Percentiles rank a stretch among this genome's conserved stretches.
phyloP scores from a whole-genome alignment of 2,797 vertebrate species.

The Darevskia mixta region DNA sequence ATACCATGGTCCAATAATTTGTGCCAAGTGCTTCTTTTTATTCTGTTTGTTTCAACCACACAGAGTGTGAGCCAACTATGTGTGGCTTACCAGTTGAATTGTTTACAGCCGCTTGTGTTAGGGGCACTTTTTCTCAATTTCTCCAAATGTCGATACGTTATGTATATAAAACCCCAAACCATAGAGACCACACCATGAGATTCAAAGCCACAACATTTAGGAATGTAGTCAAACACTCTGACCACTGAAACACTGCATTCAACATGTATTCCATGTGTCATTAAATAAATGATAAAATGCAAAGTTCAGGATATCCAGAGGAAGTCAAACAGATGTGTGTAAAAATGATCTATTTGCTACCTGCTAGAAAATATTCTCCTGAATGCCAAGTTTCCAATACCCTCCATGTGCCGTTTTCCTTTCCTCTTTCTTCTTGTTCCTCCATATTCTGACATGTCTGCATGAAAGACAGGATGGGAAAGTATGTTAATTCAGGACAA shows the following conservation, averaged over 20 bases:
- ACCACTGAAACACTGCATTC: background rate
- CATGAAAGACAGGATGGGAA: background rate
- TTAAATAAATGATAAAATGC: background rate
- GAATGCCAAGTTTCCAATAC: background rate
- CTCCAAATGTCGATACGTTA: background rate
- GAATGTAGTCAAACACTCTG: background rate
- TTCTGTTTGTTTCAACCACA: background rate
- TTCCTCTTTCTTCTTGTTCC: background rate
- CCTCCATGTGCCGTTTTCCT: background rate
- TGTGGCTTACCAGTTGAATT: background rate
- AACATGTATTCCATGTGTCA: background rate
- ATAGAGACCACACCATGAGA: background rate
- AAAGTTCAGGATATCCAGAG: background rate
- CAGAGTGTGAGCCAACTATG: background rate
- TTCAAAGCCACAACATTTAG: background rate
- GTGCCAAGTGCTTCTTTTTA: slow-evolving; percentile 10
- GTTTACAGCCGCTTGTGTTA: slow-evolving; percentile 4
- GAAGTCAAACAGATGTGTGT: background rate
- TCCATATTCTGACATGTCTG: background rate
- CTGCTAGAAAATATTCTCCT: background rate
- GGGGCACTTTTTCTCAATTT: background rate
- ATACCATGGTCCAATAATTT: background rate
- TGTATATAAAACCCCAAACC: background rate
- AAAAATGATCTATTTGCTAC: background rate
- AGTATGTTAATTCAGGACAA: background rate